phyloP scores from a whole-genome alignment of 2,888 invertebrate species.

The Temnothorax unifasciatus region DNA sequence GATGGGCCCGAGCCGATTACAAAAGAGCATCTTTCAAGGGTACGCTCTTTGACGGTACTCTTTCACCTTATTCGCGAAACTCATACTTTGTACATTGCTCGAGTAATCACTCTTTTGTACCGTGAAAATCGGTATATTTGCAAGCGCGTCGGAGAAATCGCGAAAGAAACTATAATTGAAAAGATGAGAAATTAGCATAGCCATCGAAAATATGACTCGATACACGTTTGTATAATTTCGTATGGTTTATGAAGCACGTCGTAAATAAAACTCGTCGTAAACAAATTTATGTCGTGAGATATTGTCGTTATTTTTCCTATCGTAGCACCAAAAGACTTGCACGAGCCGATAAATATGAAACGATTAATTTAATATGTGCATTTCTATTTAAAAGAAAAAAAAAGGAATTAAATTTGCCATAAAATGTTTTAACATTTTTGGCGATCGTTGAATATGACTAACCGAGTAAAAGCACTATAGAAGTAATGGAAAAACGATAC shows the following conservation, averaged over 20 bases:
- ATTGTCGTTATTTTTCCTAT: neutral
- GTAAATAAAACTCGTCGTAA: neutral
- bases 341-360: neutral
- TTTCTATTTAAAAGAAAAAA: neutral
- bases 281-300: conserved; percentile 6
- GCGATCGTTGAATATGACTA: neutral
- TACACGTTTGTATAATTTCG: conserved; percentile 5
- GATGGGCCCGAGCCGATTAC: conserved; percentile 74
- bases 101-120: conserved; percentile 15
- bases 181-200: conserved; percentile 21
- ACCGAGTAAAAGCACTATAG: neutral
- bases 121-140: conserved; percentile 41
- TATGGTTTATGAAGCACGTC: neutral
- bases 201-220: neutral
- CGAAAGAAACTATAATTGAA: conserved; percentile 33
- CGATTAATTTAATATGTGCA: neutral
- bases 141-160: conserved; percentile 21
- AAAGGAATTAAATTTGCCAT: neutral
- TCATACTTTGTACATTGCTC: conserved; percentile 57
- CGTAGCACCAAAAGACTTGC: neutral
- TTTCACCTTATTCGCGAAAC: conserved; percentile 64
- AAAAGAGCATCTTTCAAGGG: conserved; percentile 68
- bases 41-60: conserved; percentile 53
- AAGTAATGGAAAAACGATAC: neutral
- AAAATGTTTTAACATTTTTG: neutral